Conservation (phyloP, 2,797 vertebrate genomes). For the Aeoliscus strigatus region DNA sequence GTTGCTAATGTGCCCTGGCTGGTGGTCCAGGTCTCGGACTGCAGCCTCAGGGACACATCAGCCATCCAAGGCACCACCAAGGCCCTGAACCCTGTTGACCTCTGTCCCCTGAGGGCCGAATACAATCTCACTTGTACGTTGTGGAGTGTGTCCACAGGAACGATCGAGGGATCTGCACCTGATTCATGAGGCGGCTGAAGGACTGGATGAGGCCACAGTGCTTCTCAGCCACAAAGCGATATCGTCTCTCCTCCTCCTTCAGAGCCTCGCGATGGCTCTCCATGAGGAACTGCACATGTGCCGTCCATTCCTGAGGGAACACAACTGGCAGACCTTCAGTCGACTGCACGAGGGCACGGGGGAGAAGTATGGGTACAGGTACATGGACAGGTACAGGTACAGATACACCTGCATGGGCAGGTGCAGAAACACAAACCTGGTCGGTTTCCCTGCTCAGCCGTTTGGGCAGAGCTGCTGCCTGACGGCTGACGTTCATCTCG, state of each 20-base stretch:
- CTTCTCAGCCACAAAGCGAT: conserved; percentile 93
- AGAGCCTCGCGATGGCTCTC: conserved; percentile 84
- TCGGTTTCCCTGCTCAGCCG: conserved; percentile 73
- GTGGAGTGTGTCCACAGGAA: too few relatives aligned
- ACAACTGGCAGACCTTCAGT: conserved; percentile 3
- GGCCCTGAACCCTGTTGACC: too few relatives aligned
- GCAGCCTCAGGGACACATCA: too few relatives aligned
- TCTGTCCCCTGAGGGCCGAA: too few relatives aligned
- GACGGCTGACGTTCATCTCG: conserved; percentile 81
- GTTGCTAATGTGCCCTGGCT: too few relatives aligned
- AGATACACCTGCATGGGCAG: conserved; percentile 59
- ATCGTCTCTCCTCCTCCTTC: conserved; percentile 89
- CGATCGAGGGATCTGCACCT: conserved; percentile 58
- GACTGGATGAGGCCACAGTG: conserved; percentile 76
- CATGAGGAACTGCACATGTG: conserved; percentile 80
- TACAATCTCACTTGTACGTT: too few relatives aligned
- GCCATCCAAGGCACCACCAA: too few relatives aligned
- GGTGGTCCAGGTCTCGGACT: too few relatives aligned
- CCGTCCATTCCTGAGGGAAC: conserved; percentile 78
- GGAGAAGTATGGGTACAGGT: too few relatives aligned
- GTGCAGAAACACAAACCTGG: conserved; percentile 73
- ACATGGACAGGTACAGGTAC: not conserved
- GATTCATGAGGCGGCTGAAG: conserved; percentile 66
- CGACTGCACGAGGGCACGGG: not conserved
- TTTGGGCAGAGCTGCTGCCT: conserved; percentile 75